Evolutionary conservation across 2,888 invertebrate genomes (phyloP), one percentile per base, ranked within the genome.

Genomic region (Sarcophaga rosellei): DNA sequence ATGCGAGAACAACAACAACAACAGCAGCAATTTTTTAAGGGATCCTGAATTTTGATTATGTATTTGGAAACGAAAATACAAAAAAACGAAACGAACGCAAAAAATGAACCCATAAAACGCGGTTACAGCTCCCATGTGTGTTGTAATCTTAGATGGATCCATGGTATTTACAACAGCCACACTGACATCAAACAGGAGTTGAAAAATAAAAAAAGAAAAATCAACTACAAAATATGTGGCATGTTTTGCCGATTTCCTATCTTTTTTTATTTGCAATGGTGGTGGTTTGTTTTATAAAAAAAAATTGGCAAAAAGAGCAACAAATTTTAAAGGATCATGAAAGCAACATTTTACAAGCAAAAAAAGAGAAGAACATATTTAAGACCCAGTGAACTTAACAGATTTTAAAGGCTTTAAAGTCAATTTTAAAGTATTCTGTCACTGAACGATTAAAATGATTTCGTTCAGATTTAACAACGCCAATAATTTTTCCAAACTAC

Each of bases 61-160:
- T n/a, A n/a, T 80, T 44, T 73, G 79, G 76, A 84, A 70, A 86
- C 81, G 74, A 74, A 35, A 10, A 35, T 35, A 10, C 35, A 76
- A 80, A 90, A 90, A 89, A 89, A 89, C 88, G 15, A 89, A 11
- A 47, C 12, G 15, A 47, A 47, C 3, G 69, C 73, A 69, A 47
- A 82, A 89, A 90, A 91, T 90, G 90, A 91, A 91, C 91, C 91
- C 91, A 91, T 92, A 92, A 91, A 92, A 91, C 90, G 93, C 90
- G 92, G 92, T 92, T 93, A 93, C 92, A 91, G 92, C 92, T 93
- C 93, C 93, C 93, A 92, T 92, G 93, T 93, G 93, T 91, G 92
- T 53, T 53, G 53, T 91, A 91, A 93, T 93, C 91, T 81, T 76
- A 81, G 79, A 76, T 77, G 53, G 53, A 15, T 53, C 53, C 59